These are phyloP conservation scores for Muraenolepis orangiensis DNA, from an alignment of 2,797 vertebrate species.

Conservation along the genomic window DNA sequence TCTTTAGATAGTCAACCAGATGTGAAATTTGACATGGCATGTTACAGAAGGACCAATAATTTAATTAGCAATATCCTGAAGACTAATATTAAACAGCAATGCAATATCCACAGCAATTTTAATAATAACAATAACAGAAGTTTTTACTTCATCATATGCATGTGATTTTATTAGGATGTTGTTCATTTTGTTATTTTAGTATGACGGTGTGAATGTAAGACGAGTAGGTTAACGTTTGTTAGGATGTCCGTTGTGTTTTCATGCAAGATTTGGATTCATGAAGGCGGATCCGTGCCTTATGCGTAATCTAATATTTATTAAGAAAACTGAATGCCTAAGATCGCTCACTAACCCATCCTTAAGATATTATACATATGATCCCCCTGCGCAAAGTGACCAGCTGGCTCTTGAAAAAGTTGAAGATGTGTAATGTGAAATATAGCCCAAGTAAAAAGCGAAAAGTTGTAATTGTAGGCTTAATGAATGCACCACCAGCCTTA, in stretches of 20 bases:
- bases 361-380: no score
- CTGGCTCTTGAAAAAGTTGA: background rate
- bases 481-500: background rate
- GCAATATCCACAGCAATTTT: background rate
- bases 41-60: background rate
- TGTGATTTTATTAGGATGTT: background rate
- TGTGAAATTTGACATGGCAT: background rate
- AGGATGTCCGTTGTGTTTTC: background rate
- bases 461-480: background rate
- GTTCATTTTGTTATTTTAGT: background rate
- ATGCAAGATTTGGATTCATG: background rate
- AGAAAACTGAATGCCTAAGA: background rate
- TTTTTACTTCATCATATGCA: no score
- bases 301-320: slow-evolving; percentile 23
- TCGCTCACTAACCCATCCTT: no score
- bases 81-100: background rate
- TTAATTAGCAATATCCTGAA: background rate
- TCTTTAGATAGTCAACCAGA: background rate
- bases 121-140: background rate
- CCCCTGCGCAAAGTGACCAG: no score
- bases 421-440: background rate
- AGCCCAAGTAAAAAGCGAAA: background rate
- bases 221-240: background rate
- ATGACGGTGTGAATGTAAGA: background rate
- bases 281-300: slow-evolving; percentile 1